Base-by-base conservation (phyloP, 2,888 invertebrate species). In the Nysson spinosus region DNA sequence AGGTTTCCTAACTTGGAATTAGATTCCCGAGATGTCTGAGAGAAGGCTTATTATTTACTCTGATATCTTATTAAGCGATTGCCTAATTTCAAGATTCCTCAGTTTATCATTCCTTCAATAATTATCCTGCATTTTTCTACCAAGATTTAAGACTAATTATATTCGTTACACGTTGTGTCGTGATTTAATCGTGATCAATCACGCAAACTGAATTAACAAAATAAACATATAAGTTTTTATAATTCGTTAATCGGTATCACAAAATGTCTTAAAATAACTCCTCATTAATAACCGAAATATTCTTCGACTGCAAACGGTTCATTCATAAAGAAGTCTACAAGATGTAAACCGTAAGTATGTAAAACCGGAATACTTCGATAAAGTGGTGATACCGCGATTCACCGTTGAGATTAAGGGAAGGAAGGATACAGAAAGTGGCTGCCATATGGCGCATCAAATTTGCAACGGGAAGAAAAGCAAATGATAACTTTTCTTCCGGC, bases 1-100 rank as follows among this genome's bases (percentile, higher is more conserved):
- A 37, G 19, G 37, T 73, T 73, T 44, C 56, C 47, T 51, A 56
- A 62, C 47, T 11, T 32, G 32, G 44, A 50, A 71, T 71, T 62
- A 66, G 50, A 43, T 20, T 50, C 40, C 49, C 51, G 50, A 42
- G 51, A 66, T 32, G 44, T 4, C 14, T 9, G 22, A 28, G 34
- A 17, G 26, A 52, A 37, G 42, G 28, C 50, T 61, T 28, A 54
- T 61, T 61, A 57, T 50, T 49, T 11, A 14, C 14, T 19, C 39
- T n/a, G 40, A n/a, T 20, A 30, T 50, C 54, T 54, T 54, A 54
- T 65, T 65, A 54, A 50, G 26, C 49, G 47, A 61, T 32, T 46
- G 43, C 55, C 34, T 28, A 44, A 62, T 50, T 43, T 14, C 11
- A 11, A 1, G 14, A 3, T 17, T 1, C 14, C 7, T 30, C 19